A percentile compares a stretch with the other conserved stretches of the same genome.
phyloP scores from a whole-genome alignment of 2,113 vertebrate genomes.

The Glareola pratincola region DNA sequence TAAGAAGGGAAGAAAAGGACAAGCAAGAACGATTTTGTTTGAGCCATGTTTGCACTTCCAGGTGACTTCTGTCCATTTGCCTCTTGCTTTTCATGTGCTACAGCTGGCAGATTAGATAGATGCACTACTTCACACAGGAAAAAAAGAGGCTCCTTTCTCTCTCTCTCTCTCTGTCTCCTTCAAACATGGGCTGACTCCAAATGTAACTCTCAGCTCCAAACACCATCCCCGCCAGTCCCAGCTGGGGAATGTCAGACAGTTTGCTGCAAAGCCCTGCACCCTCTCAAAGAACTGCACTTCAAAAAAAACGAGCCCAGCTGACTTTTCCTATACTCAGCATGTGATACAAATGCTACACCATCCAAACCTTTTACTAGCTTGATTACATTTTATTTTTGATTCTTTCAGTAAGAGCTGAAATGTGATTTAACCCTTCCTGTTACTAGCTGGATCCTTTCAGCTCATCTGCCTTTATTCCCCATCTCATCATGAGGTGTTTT shows the following conservation, averaged over 20 bases:
- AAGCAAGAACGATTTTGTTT: neutral
- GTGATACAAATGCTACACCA: neutral
- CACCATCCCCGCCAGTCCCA: neutral
- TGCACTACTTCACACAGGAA: neutral
- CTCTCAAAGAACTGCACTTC: neutral
- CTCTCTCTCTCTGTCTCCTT: neutral
- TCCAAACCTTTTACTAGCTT: neutral
- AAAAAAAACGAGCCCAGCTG: constrained; percentile 20
- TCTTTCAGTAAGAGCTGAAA: neutral
- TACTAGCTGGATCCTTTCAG: neutral
- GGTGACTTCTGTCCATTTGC: neutral
- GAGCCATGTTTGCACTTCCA: neutral
- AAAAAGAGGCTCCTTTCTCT: neutral
- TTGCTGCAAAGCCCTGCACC: neutral
- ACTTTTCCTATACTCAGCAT: constrained; percentile 11
- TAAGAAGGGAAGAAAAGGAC: neutral
- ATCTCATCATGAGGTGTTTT: neutral
- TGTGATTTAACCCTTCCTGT: constrained; percentile 26
- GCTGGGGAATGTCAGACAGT: constrained; percentile 33
- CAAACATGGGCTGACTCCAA: constrained; percentile 39
- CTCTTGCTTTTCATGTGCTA: constrained; percentile 1
- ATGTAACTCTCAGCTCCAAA: neutral
- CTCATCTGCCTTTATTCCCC: neutral
- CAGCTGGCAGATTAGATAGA: constrained; percentile 12
- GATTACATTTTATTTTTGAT: neutral